Evolutionary conservation across 2,797 vertebrate genomes (phyloP).

Genomic region (Urophycis tenuis): DNA sequence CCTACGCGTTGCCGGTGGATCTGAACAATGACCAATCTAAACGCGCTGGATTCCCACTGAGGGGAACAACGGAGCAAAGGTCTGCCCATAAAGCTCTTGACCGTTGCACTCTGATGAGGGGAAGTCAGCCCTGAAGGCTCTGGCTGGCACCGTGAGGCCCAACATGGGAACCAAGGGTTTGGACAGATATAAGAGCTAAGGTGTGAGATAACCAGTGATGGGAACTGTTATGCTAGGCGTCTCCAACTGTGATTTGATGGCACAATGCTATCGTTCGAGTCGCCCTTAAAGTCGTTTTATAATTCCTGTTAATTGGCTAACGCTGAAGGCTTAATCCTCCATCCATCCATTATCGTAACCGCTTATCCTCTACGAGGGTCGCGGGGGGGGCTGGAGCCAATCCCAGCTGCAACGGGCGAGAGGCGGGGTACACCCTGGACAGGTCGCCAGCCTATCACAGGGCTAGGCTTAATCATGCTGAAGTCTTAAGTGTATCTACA

Average conservation of each 20-base stretch:
- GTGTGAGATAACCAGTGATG: background rate
- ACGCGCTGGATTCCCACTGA: conserved; percentile 9
- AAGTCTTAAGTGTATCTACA: background rate
- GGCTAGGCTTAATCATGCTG: background rate
- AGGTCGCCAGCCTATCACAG: too few species aligned
- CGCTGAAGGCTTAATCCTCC: background rate
- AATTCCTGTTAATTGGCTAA: background rate
- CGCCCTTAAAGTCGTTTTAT: background rate
- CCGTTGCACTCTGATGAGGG: conserved; percentile 50
- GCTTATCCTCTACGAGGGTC: too few species aligned
- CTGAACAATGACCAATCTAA: background rate
- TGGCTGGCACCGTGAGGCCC: conserved; percentile 33
- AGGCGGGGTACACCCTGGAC: too few species aligned
- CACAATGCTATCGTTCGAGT: background rate
- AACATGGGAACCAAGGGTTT: conserved; percentile 27
- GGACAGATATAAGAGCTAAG: background rate
- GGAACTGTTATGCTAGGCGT: background rate
- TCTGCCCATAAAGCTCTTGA: conserved; percentile 50
- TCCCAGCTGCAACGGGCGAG: too few species aligned
- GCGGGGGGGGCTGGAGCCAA: too few species aligned
- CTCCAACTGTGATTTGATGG: background rate
- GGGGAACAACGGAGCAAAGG: conserved; percentile 55
- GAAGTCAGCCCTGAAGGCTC: background rate
- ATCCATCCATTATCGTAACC: too few species aligned
- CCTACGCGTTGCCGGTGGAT: background rate